Percentiles rank a stretch among this genome's conserved stretches.
These are phyloP conservation scores for Halyomorpha halys DNA, from an alignment of 1,140 invertebrate genomes.

Conservation along the genomic window DNA sequence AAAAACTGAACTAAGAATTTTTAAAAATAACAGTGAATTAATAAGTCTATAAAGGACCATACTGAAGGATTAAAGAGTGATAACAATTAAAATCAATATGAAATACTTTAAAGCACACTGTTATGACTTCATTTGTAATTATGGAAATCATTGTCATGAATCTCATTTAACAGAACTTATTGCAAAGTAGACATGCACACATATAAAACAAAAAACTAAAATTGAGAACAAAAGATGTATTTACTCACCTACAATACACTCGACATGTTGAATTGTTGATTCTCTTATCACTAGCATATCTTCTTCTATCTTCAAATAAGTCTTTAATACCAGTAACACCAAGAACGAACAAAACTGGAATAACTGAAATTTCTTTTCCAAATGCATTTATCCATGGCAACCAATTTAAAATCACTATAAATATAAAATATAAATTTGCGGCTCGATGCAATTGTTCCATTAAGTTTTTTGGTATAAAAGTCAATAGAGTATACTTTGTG, in stretches of 20 bases:
- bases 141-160: no score
- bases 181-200: no score
- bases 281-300: conserved; percentile 79
- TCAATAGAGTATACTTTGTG: conserved; percentile 89
- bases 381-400: conserved; percentile 88
- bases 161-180: no score
- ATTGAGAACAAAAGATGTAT: background rate
- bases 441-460: conserved; percentile 96
- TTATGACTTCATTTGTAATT: no score
- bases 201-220: no score
- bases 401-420: conserved; percentile 92
- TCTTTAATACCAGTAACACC: conserved; percentile 96
- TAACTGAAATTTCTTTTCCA: conserved; percentile 91
- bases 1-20: no score
- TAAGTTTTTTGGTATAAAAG: conserved; percentile 92
- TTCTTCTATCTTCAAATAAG: conserved; percentile 85
- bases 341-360: conserved; percentile 88
- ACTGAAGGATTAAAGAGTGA: no score
- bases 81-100: no score
- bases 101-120: no score
- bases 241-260: conserved; percentile 77
- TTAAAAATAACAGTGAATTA: no score
- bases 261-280: conserved; percentile 88
- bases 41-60: no score
- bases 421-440: conserved; percentile 96